phyloP scores from a whole-genome alignment of 2,113 vertebrate species.

The Anolis carolinensis region DNA sequence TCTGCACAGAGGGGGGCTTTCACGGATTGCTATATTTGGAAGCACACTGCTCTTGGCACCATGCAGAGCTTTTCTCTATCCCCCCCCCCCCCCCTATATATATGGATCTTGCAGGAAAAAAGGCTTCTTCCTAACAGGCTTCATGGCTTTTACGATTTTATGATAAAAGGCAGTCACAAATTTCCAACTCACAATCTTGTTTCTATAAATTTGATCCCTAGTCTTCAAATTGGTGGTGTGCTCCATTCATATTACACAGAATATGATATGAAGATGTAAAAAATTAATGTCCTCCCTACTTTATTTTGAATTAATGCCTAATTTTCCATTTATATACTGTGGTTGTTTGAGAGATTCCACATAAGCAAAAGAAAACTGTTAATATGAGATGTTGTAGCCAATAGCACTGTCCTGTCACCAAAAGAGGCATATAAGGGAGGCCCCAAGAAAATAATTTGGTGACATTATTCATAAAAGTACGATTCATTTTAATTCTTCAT shows the following conservation, averaged over 20 bases:
- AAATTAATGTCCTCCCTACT: neutral
- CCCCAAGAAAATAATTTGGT: neutral
- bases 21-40: neutral
- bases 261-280: constrained; percentile 1
- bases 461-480: neutral
- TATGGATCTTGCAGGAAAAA: neutral
- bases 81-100: neutral
- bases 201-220: neutral
- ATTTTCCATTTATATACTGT: constrained; percentile 25
- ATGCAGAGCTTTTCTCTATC: neutral
- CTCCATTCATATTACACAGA: constrained; percentile 1
- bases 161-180: constrained; percentile 30
- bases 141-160: constrained; percentile 18
- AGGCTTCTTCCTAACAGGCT: neutral
- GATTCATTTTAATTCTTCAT: neutral
- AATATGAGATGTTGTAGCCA: constrained; percentile 25
- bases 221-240: neutral
- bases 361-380: neutral
- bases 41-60: neutral
- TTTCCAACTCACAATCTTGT: constrained; percentile 9
- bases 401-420: neutral
- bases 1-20: neutral
- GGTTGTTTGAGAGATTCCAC: neutral
- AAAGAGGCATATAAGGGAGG: neutral
- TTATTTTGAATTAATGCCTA: neutral